Base-by-base conservation (phyloP, 2,888 invertebrate species). In the Pemphredon lugubris region DNA sequence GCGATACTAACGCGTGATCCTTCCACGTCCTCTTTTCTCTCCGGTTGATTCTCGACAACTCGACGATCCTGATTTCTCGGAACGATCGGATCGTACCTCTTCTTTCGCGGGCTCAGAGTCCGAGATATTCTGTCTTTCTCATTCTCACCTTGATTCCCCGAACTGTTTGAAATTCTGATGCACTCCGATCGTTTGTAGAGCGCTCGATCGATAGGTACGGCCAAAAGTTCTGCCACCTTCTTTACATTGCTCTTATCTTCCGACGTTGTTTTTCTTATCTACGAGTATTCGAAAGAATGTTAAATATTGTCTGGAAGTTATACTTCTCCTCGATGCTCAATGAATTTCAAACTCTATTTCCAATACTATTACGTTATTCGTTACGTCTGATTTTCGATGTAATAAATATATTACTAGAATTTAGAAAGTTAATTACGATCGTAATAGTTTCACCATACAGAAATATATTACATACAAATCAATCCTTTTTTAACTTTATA, bases 141-240 rank as follows among this genome's bases (percentile, higher is more conserved):
- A 7, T 72, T 77, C 64, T 71, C 77, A 2, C 16, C 59, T 14
- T 74, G 66, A 54, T 58, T 73, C 2, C 55, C 67, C n/a, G 63
- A 37, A 48, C 73, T 79, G 34, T 63, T 77, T 20, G 77, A 74
- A 11, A 78, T 60, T 75, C 83, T 82, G 18, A 83, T 51, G 6
- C 81, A 75, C 65, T 85, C 79, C 20, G 82, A 57, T 2, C 77
- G 72, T 48, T 82, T 77, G 7, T 79, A 68, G 26, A 72, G 20
- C 30, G 75, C 57, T 48, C 81, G 66, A 32, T 42, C 57, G n/a
- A 66, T 51, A n/a, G 75, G 70, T 39, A 75, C 57, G 2, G 72
- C 66, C 32, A 85, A 69, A 34, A 87, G 75, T 59, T 86, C 84
- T 0, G 83, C 82, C 6, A 86, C 80, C 75, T 79, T 85, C 72